Evolutionary conservation across 2,113 vertebrate genomes (phyloP).

Genomic region (Sitta europaea): DNA sequence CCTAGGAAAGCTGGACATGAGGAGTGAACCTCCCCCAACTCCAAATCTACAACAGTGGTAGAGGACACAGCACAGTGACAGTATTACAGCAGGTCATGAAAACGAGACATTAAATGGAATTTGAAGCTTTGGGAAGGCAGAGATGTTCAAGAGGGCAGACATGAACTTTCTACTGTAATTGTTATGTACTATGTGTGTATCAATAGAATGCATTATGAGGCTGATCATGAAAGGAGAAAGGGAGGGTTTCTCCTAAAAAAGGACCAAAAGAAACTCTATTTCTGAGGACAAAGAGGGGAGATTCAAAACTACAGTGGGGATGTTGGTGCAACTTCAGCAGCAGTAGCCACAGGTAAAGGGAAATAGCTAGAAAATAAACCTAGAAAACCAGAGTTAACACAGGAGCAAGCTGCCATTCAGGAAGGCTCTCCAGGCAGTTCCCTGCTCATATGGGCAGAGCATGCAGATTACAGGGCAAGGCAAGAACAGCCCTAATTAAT

Average conservation of each 20-base stretch:
- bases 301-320: background rate
- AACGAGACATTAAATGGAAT: background rate
- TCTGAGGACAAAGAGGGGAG: background rate
- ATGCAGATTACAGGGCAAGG: background rate
- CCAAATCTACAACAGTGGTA: background rate
- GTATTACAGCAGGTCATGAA: background rate
- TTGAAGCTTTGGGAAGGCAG: background rate
- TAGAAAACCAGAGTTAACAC: background rate
- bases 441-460: background rate
- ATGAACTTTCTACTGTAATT: background rate
- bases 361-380: background rate
- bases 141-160: background rate
- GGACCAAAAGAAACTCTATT: background rate
- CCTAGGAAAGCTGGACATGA: background rate
- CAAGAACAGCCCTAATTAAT: background rate
- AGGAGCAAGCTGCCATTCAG: background rate
- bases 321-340: background rate
- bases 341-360: background rate
- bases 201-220: background rate
- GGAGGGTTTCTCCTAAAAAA: background rate
- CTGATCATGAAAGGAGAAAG: background rate
- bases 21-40: background rate
- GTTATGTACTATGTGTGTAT: background rate
- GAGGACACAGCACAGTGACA: background rate
- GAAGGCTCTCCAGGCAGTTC: background rate